phyloP scores from a whole-genome alignment of 2,888 invertebrate genomes.

The Hyposoter didymator region DNA sequence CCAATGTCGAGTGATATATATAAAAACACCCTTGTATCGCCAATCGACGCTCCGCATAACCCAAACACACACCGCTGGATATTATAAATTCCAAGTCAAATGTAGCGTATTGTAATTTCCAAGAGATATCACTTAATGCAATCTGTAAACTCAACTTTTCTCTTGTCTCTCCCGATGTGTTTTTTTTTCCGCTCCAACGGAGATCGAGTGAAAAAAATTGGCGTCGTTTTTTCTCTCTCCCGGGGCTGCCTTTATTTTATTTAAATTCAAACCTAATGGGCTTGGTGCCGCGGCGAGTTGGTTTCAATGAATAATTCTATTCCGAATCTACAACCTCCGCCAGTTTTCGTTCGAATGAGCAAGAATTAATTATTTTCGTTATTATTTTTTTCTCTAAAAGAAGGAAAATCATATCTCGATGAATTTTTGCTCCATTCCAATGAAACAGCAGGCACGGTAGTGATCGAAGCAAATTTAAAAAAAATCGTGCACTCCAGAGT shows the following conservation, averaged over 20 bases:
- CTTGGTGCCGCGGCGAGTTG: conserved; percentile 1
- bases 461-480: conserved; percentile 70
- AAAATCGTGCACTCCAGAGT: conserved; percentile 40
- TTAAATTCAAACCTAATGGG: conserved; percentile 42
- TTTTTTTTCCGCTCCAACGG: conserved; percentile 16
- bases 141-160: conserved; percentile 73
- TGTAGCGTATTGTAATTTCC: conserved; percentile 83
- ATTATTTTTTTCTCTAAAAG: not conserved
- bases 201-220: conserved; percentile 42
- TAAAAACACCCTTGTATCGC: conserved; percentile 69
- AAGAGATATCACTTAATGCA: conserved; percentile 81
- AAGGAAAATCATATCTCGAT: not conserved
- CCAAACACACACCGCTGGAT: conserved; percentile 67
- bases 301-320: conserved; percentile 57
- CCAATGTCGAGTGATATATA: conserved; percentile 63
- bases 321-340: not conserved
- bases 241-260: conserved; percentile 52
- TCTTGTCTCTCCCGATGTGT: conserved; percentile 3
- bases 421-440: not conserved
- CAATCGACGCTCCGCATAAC: conserved; percentile 67
- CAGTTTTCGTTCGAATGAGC: not conserved
- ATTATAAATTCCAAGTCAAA: conserved; percentile 84
- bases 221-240: conserved; percentile 23
- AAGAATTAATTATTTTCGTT: not conserved
- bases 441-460: not conserved